Evolutionary conservation across 2,888 invertebrate species (phyloP), one percentile per base, ranked within the genome.

Genomic region (Dynastes hyllus): DNA sequence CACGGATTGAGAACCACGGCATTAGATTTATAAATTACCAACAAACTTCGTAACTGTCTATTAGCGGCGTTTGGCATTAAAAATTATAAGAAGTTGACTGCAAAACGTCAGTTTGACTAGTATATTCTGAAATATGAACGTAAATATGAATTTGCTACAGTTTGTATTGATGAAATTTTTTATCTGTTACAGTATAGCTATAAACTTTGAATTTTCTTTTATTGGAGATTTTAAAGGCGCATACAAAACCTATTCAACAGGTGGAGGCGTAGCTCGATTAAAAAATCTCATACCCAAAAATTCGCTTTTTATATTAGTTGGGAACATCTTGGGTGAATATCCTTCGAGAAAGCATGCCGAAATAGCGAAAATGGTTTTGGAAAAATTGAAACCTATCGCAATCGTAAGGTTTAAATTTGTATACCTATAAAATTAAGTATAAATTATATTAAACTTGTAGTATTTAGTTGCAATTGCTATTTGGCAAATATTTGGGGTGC

Each of bases 141-240:
- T 58, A 16, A 16, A 22, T 6, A 22, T 45, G 45, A 45, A 45
- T 58, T 58, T 58, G 45, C 45, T 45, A 6, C 16, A 22, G n/a
- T 16, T 22, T 22, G 8, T 58, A 22, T 58, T 22, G 16, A 58
- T 22, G 6, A 58, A 13, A 2, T 63, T 45, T n/a, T 22, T 45
- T 13, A 13, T 50, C 13, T 67, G 9, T 16, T 9, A 3, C n/a
- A 67, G n/a, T 63, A 13, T 13, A 63, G 32, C 63, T 32, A 45
- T 2, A 9, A 16, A 45, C 1, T 11, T 67, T 9, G 9, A 50
- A 22, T 50, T 67, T 22, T 6, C 27, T 8, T 58, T 73, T 58
- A 58, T 58, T 40, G 73, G 73, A 40, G 73, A 73, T 73, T 73
- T 40, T 61, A n/a, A n/a, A 37, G 58, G 73, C 11, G 55, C 51